phyloP scores from a whole-genome alignment of 2,113 vertebrate genomes.

The human region DNA sequence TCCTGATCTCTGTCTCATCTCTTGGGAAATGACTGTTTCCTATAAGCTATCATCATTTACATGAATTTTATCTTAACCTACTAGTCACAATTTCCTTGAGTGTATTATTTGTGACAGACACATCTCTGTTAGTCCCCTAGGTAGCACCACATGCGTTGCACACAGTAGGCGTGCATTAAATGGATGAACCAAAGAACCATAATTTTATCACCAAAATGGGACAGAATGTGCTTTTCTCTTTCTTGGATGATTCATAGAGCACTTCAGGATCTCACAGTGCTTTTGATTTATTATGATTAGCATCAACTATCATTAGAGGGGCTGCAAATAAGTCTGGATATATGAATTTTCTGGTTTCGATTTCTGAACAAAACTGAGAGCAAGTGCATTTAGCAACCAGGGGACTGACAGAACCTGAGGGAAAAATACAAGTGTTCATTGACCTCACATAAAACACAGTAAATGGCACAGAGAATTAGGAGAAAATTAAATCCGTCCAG shows the following conservation, averaged over 20 bases:
- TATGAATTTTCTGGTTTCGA: conserved; percentile 40
- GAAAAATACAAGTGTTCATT: conserved; percentile 13
- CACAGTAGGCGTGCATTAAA: conserved; percentile 44
- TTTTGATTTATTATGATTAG: conserved; percentile 59
- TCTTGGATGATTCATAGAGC: conserved; percentile 25
- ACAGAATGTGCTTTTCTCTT: conserved; percentile 25
- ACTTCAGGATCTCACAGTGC: not conserved
- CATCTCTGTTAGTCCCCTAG: not conserved
- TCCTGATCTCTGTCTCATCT: not conserved
- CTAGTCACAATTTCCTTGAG: not conserved
- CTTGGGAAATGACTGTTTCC: not conserved
- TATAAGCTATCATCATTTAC: not conserved
- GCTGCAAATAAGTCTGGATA: conserved; percentile 18
- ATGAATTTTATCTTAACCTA: not conserved
- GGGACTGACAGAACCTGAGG: conserved; percentile 31
- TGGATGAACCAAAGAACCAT: not conserved
- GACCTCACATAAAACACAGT: not conserved
- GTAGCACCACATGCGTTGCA: not conserved
- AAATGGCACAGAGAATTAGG: conserved; percentile 22
- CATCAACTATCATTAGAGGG: conserved; percentile 30
- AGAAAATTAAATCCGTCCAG: conserved; percentile 51
- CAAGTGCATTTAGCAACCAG: conserved; percentile 30
- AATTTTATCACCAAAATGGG: conserved; percentile 27
- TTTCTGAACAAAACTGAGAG: conserved; percentile 29
- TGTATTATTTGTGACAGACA: not conserved